Evolutionary conservation across 2,113 vertebrate species (phyloP).

Genomic region (Oriolus oriolus): DNA sequence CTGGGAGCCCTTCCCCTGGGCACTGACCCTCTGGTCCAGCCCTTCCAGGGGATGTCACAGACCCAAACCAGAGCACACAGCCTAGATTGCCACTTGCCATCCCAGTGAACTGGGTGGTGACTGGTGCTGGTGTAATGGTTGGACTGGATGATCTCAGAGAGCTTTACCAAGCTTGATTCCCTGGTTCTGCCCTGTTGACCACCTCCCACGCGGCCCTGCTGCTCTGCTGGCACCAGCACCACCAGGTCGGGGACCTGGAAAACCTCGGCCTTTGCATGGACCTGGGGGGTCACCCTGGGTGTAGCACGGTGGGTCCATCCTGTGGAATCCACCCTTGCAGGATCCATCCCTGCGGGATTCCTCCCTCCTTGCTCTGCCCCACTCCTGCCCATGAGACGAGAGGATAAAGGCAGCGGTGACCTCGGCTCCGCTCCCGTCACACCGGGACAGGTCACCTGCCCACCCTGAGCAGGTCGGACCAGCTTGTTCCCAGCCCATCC

Average conservation of each 20-base stretch:
- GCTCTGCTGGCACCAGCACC: background rate
- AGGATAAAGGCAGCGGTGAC: background rate
- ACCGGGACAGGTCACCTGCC: background rate
- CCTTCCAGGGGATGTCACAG: background rate
- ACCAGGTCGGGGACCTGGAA: background rate
- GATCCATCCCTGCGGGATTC: background rate
- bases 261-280: fast-evolving
- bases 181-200: fast-evolving
- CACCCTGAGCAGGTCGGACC: background rate
- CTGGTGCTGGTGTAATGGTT: background rate
- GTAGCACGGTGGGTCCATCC: background rate
- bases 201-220: background rate
- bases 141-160: background rate
- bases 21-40: too few relatives aligned
- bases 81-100: fast-evolving
- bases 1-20: background rate
- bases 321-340: background rate
- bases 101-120: background rate
- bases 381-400: background rate
- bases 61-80: background rate
- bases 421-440: background rate
- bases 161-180: background rate
- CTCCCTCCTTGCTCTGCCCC: background rate
- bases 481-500: background rate
- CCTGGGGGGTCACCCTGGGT: background rate